Conservation (phyloP, 1,140 invertebrate genomes). For the Wiebesia pumilae region DNA sequence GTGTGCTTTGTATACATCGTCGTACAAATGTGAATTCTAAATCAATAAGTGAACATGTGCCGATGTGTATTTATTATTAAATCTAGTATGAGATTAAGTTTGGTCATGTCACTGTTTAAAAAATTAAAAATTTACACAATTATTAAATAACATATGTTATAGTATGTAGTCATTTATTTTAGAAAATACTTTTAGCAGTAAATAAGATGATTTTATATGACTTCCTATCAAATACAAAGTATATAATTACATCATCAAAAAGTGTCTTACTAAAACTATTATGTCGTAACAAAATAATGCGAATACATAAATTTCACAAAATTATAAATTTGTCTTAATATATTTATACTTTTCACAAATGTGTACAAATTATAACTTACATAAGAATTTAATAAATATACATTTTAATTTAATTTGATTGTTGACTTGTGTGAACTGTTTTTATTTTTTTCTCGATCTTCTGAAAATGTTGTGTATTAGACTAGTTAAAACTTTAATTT, state of each 20-base stretch:
- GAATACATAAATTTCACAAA: constrained; percentile 49
- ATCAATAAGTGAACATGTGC: constrained; percentile 32
- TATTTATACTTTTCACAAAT: constrained; percentile 32
- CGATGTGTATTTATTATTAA: constrained; percentile 37
- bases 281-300: constrained; percentile 41
- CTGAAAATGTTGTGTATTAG: constrained; percentile 50
- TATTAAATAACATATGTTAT: constrained; percentile 37
- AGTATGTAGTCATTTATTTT: constrained; percentile 27
- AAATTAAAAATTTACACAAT: constrained; percentile 29
- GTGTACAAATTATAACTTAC: constrained; percentile 30
- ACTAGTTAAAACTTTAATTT: constrained; percentile 51
- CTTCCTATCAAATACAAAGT: constrained; percentile 40
- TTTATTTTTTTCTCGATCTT: constrained; percentile 64
- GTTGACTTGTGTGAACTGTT: constrained; percentile 52
- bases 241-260: constrained; percentile 51
- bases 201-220: constrained; percentile 43
- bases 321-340: constrained; percentile 17
- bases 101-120: constrained; percentile 29
- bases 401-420: background rate
- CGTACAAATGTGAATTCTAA: constrained; percentile 14
- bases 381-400: constrained; percentile 6
- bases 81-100: constrained; percentile 13
- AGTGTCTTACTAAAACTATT: constrained; percentile 53
- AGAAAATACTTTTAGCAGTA: constrained; percentile 40
- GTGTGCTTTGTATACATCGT: constrained; percentile 32